Base-by-base conservation (phyloP, 1,140 invertebrate genomes). In the Lordiphosa mommai region DNA sequence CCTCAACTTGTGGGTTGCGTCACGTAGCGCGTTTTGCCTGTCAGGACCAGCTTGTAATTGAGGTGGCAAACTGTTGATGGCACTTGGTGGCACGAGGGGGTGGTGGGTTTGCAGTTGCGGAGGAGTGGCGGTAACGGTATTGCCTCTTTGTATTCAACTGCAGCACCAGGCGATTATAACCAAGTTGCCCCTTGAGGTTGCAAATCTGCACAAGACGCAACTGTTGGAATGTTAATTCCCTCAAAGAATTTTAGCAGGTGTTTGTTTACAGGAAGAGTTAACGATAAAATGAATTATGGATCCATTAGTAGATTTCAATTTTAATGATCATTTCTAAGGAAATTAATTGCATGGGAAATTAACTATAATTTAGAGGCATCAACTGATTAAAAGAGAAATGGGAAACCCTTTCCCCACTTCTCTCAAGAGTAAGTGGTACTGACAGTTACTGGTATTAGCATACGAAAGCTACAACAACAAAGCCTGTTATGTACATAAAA, bases 31-130 rank as follows among this genome's bases (percentile, higher is more conserved):
- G 29, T 40, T 40, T 48, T 27, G 48, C 13, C 49, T 63, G 70
- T 80, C 71, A 74, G 60, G 49, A 76, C 70, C 61, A 71, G 46
- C 76, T 82, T 60, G 74, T 74, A 82, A 80, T 80, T 80, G 74
- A 73, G 76, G 74, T 74, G 70, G 70, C 61, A 58, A 58, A 33
- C 60, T 43, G 4, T 50, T 41, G 29, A 14, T 43, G 17, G 33
- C n/a, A 12, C 20, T 30, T 33, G 41, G 8, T 17, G 8, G 30
- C 16, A 16, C 16, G 16, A 6, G 16, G 32, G 3, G 48, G 7
- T 27, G 10, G 29, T 27, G 2, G 37, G n/a, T 17, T n/a, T 7
- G 37, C 1, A 5, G 7, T 13, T 2, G 16, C 0, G 4, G 29
- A 27, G 2, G 4, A 13, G 10, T 20, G 30, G 29, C 9, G 29